Conservation (phyloP, 2,113 vertebrate species). For the Prinia subflava region DNA sequence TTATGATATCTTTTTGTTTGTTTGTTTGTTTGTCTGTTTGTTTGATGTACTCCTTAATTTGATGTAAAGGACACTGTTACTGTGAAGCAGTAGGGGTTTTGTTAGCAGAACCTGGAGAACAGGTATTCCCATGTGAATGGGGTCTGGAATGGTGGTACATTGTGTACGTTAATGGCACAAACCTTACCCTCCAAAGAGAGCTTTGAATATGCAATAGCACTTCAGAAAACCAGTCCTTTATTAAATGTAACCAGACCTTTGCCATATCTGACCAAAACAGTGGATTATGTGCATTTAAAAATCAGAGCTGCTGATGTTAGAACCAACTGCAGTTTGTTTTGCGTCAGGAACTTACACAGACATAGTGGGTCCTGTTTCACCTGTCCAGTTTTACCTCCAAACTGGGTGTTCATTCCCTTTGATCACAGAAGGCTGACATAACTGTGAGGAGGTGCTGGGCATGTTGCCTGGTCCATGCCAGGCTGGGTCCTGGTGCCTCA, state of each 20-base stretch:
- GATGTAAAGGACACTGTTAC: background rate
- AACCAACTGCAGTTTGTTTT: background rate
- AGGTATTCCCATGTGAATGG: background rate
- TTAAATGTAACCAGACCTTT: background rate
- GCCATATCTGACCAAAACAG: background rate
- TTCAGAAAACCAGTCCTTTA: background rate
- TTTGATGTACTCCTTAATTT: background rate
- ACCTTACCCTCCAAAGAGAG: background rate
- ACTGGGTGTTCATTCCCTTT: background rate
- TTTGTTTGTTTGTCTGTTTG: background rate
- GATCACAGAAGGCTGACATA: background rate
- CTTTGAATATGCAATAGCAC: background rate
- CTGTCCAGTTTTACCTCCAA: background rate
- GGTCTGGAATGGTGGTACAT: background rate
- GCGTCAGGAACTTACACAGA: background rate
- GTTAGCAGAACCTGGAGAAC: background rate
- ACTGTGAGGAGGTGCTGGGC: background rate
- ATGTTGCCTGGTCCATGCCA: accelerated
- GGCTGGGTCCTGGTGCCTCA: background rate
- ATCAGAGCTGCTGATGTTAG: background rate
- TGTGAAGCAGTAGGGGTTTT: background rate
- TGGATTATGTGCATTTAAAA: background rate
- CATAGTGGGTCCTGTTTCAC: background rate
- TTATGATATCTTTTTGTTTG: background rate
- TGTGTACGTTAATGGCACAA: background rate